Percentiles rank a stretch among this genome's conserved stretches.
phyloP scores from a whole-genome alignment of 2,113 vertebrate species.

The Taxidea taxus region DNA sequence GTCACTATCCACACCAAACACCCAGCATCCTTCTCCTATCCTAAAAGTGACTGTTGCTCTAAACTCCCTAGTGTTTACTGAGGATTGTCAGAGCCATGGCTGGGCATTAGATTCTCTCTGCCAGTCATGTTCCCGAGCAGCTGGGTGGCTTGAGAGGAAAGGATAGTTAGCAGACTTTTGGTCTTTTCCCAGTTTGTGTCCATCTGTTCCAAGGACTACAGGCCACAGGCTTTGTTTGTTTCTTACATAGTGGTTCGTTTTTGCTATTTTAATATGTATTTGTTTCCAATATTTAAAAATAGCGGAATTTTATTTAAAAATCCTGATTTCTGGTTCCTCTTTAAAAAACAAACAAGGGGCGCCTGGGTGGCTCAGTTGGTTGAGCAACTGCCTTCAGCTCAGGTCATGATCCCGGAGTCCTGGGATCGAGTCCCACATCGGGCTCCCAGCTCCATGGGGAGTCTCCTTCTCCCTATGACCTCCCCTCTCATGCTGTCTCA shows the following conservation, averaged over 20 bases:
- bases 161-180: neutral
- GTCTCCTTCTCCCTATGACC: too few species aligned
- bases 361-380: too few species aligned
- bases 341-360: too few species aligned
- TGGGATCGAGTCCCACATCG: too few species aligned
- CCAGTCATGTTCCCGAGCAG: neutral
- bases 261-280: conserved; percentile 29
- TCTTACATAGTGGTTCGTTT: neutral
- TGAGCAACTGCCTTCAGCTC: too few species aligned
- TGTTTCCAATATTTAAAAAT: conserved; percentile 45
- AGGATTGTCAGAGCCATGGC: neutral
- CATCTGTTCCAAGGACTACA: neutral
- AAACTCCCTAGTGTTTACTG: neutral
- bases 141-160: neutral
- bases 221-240: conserved; percentile 32
- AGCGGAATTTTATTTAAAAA: conserved; percentile 22
- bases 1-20: neutral
- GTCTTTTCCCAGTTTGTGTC: neutral
- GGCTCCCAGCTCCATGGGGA: too few species aligned
- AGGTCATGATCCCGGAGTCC: too few species aligned
- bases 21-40: neutral
- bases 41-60: neutral
- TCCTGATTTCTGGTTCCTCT: conserved; percentile 25
- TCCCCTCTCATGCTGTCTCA: too few species aligned
- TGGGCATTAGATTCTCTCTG: neutral